These are phyloP conservation scores for Diploptera punctata DNA, from an alignment of 2,888 invertebrate species.

Conservation along the genomic window DNA sequence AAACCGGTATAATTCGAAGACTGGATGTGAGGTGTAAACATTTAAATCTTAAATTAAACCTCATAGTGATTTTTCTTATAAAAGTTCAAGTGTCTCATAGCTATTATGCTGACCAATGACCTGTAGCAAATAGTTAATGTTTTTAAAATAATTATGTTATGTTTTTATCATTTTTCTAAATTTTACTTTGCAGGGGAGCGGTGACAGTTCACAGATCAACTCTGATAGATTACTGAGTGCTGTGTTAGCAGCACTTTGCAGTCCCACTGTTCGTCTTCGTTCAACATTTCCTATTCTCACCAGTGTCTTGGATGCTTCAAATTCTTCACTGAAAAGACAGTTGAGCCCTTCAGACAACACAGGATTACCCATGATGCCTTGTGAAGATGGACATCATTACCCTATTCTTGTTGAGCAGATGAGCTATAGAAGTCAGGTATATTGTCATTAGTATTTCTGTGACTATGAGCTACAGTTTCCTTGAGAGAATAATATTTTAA, in stretches of 20 bases:
- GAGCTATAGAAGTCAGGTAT: constrained; percentile 67
- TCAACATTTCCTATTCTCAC: constrained; percentile 76
- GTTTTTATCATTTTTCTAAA: no score
- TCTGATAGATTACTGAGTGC: constrained; percentile 73
- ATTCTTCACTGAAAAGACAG: constrained; percentile 58
- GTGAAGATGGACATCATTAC: constrained; percentile 73
- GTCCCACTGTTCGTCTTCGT: constrained; percentile 74
- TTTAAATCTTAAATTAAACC: no score
- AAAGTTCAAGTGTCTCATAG: no score
- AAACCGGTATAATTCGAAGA: no score
- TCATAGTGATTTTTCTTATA: no score
- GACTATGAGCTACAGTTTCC: no score
- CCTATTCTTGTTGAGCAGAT: constrained; percentile 81
- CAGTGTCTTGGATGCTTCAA: constrained; percentile 56
- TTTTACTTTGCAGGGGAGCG: background rate
- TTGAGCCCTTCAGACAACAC: constrained; percentile 74
- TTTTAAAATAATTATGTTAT: no score
- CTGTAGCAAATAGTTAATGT: no score
- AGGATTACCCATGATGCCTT: constrained; percentile 69
- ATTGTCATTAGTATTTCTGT: no score
- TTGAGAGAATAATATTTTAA: no score
- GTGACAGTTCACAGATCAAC: constrained; percentile 8
- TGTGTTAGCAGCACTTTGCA: constrained; percentile 84
- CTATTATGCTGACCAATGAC: no score
- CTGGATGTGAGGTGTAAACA: no score